A percentile compares a stretch with the other conserved stretches of the same genome.
These are phyloP conservation scores for Heliconius aoede DNA, from an alignment of 2,888 invertebrate species.

Conservation along the genomic window DNA sequence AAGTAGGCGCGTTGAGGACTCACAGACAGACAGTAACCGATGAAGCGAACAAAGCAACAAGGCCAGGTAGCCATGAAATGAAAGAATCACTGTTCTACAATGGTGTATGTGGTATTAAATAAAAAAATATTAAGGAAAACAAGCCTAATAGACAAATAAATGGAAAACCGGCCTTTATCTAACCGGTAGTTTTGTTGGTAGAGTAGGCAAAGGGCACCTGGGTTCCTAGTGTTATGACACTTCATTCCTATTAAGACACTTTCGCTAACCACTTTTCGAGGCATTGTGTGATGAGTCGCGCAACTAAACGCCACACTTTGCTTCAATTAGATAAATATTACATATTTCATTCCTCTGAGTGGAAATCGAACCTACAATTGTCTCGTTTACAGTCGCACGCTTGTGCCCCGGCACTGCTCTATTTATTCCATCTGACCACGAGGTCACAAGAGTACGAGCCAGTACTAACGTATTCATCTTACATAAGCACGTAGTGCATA, in stretches of 20 bases:
- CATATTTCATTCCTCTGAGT: too few relatives aligned
- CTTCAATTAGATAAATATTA: background rate
- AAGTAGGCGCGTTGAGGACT: conserved; percentile 50
- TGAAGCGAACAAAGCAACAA: conserved; percentile 26
- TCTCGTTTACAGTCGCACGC: too few relatives aligned
- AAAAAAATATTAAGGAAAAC: too few relatives aligned
- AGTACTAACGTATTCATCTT: background rate
- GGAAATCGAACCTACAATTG: too few relatives aligned
- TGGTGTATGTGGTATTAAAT: background rate
- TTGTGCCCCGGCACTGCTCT: too few relatives aligned
- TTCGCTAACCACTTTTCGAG: background rate
- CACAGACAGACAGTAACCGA: conserved; percentile 32
- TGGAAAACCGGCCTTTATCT: too few relatives aligned
- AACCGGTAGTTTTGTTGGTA: too few relatives aligned
- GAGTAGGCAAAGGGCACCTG: too few relatives aligned
- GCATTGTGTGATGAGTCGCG: background rate
- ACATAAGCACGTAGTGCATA: conserved; percentile 3
- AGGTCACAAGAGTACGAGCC: too few relatives aligned
- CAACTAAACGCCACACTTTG: background rate
- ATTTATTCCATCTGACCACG: too few relatives aligned
- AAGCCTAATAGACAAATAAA: too few relatives aligned
- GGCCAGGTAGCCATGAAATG: conserved; percentile 6
- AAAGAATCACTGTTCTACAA: background rate
- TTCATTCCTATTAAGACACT: background rate
- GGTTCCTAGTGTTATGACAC: too few relatives aligned